phyloP scores from a whole-genome alignment of 2,888 invertebrate genomes.

The Stenurella melanura region DNA sequence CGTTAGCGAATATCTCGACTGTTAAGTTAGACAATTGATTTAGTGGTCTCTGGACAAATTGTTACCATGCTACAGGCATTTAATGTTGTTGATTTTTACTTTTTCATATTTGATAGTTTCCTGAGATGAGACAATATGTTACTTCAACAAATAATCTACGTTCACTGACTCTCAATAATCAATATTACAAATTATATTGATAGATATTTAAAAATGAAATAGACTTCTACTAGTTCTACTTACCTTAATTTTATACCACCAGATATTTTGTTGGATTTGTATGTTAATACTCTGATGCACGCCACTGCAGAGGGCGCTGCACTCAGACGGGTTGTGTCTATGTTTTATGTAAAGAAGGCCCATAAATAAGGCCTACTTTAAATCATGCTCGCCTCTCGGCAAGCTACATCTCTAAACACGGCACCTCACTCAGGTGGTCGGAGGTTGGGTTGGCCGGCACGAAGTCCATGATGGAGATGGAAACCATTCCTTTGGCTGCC shows the following conservation, averaged over 20 bases:
- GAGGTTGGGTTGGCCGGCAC: conserved; percentile 58
- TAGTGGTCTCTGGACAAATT: too few species aligned
- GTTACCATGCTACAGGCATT: too few species aligned
- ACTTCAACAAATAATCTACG: too few species aligned
- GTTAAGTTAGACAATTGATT: too few species aligned
- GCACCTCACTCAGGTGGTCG: conserved; percentile 71
- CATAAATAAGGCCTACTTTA: conserved; percentile 71
- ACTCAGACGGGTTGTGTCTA: conserved; percentile 69
- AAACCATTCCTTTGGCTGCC: conserved; percentile 58
- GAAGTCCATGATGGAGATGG: conserved; percentile 63
- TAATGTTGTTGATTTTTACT: too few species aligned
- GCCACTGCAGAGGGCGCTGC: conserved; percentile 71
- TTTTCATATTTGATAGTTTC: too few species aligned
- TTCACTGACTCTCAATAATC: too few species aligned
- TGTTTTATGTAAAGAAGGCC: conserved; percentile 72
- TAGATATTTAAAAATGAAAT: not conserved
- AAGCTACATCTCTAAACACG: conserved; percentile 69
- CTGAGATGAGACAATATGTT: too few species aligned
- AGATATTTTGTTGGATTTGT: not conserved
- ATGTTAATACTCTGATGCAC: conserved; percentile 49
- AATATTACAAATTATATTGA: too few species aligned
- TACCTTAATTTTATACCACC: not conserved
- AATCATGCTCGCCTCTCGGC: conserved; percentile 71
- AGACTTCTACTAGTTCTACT: not conserved
- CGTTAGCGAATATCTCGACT: too few species aligned